Evolutionary conservation across 2,113 vertebrate genomes (phyloP).

Genomic region (Panurus biarmicus): DNA sequence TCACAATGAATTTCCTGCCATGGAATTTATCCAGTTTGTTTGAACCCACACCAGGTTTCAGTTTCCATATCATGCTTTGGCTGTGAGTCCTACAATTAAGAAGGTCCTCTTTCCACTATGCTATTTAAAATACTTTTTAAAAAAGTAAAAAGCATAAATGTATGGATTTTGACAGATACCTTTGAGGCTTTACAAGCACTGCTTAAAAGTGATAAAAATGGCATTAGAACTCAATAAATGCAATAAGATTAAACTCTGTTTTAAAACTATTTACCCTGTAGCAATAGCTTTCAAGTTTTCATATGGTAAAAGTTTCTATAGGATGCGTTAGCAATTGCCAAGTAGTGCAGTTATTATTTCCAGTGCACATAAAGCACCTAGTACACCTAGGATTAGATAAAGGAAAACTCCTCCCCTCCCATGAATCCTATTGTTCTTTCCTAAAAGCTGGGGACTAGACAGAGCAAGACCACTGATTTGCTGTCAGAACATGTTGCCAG

Average conservation of each 20-base stretch:
- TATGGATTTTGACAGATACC: background rate
- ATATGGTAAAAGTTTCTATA: background rate
- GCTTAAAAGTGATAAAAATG: background rate
- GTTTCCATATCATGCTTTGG: background rate
- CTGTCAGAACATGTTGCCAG: constrained; percentile 26
- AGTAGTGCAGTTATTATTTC: background rate
- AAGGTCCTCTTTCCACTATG: background rate
- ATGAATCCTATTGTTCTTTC: background rate
- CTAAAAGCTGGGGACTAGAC: background rate
- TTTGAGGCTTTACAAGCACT: background rate
- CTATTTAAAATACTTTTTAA: background rate
- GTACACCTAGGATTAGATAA: background rate
- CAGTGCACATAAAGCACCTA: background rate
- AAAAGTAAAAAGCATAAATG: background rate
- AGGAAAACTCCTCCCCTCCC: background rate
- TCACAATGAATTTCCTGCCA: constrained; percentile 1
- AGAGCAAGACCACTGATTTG: background rate
- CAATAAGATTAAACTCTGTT: background rate
- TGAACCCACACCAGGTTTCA: background rate
- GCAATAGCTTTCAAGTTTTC: background rate
- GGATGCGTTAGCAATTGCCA: background rate
- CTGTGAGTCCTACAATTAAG: background rate
- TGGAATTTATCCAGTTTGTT: background rate
- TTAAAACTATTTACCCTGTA: background rate
- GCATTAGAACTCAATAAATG: background rate